Evolutionary conservation across 2,113 vertebrate species (phyloP).

Genomic region (Hemicordylus capensis): DNA sequence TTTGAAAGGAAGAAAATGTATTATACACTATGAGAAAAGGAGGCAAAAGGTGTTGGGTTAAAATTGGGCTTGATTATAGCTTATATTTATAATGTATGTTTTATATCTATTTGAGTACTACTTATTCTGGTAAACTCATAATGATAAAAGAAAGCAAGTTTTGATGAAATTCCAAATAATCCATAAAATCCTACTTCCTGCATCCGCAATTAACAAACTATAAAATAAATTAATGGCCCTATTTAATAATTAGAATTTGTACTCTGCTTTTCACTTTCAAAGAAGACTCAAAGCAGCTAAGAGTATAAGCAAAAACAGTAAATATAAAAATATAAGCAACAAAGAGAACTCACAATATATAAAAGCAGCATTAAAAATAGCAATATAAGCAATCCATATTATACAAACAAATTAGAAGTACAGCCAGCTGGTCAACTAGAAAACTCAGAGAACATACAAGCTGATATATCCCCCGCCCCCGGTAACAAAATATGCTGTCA

Average conservation of each 20-base stretch:
- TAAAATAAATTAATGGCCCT: neutral
- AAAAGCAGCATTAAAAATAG: too few relatives aligned
- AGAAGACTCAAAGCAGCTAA: too few relatives aligned
- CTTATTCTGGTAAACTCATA: neutral
- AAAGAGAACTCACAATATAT: too few relatives aligned
- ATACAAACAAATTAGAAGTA: neutral
- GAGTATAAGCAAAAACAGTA: too few relatives aligned
- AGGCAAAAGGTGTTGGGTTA: neutral
- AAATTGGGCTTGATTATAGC: neutral
- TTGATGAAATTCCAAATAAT: neutral
- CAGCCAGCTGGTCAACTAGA: too few relatives aligned
- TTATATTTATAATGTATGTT: neutral
- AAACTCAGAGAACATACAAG: too few relatives aligned
- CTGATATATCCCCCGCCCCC: too few relatives aligned
- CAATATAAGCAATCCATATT: neutral
- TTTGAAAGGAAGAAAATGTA: neutral
- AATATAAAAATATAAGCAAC: too few relatives aligned
- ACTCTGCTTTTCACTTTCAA: too few relatives aligned
- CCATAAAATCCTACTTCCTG: neutral
- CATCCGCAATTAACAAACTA: neutral
- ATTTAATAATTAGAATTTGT: too few relatives aligned
- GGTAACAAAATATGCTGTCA: too few relatives aligned
- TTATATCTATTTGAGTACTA: neutral
- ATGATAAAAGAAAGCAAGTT: neutral
- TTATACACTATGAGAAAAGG: neutral